Conservation (phyloP, 1,140 invertebrate genomes). For the Glomeris maerens region DNA sequence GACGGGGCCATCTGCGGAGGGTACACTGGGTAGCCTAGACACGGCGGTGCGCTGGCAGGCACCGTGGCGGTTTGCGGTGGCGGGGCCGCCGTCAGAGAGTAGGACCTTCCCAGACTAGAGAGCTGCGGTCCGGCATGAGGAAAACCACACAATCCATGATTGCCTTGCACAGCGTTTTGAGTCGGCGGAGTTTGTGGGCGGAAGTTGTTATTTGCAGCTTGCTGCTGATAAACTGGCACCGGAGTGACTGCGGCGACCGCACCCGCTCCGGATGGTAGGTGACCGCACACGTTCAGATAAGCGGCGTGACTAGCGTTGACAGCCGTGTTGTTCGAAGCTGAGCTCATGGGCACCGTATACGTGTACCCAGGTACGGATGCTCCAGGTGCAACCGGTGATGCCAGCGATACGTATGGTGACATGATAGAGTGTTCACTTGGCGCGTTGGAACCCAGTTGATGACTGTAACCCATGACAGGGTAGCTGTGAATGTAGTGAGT, state of each 20-base stretch:
- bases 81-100: neutral
- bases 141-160: too few relatives aligned
- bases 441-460: too few relatives aligned
- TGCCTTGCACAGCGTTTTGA: conserved; percentile 3
- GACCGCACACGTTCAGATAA: conserved; percentile 2
- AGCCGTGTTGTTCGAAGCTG: too few relatives aligned
- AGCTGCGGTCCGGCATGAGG: too few relatives aligned
- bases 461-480: conserved; percentile 6
- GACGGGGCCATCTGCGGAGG: conserved; percentile 1
- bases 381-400: too few relatives aligned
- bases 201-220: neutral
- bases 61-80: neutral
- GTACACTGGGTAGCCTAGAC: conserved; percentile 6
- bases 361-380: too few relatives aligned
- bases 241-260: neutral
- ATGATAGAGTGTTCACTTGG: too few relatives aligned
- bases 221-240: neutral
- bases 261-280: neutral
- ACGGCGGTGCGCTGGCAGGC: neutral
- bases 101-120: neutral
- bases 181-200: neutral
- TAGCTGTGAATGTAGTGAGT: conserved; percentile 5
- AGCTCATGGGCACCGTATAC: too few relatives aligned
- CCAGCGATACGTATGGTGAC: too few relatives aligned
- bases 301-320: conserved; percentile 9